phyloP scores from a whole-genome alignment of 1,140 invertebrate genomes.

The Apocrypta bakeri region DNA sequence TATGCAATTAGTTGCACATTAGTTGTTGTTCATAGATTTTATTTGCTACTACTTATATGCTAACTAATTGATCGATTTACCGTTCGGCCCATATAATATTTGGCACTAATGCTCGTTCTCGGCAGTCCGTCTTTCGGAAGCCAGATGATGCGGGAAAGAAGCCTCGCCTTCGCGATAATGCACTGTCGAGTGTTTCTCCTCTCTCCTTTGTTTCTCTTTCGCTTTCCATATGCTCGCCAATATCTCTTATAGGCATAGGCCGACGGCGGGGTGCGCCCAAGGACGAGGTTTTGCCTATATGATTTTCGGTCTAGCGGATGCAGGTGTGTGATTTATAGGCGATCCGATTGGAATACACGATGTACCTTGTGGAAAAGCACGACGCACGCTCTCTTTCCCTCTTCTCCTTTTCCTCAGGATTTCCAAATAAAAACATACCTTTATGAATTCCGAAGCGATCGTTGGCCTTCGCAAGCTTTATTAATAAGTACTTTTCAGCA shows the following conservation, averaged over 20 bases:
- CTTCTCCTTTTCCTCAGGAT: no score
- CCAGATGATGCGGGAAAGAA: conserved; percentile 20
- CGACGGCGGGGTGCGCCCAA: neutral
- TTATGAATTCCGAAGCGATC: no score
- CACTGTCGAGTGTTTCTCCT: neutral
- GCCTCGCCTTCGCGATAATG: conserved; percentile 39
- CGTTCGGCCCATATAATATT: neutral
- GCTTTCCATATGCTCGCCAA: neutral
- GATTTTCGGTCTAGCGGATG: neutral
- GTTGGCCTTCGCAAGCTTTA: neutral
- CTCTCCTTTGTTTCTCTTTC: neutral
- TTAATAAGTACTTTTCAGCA: neutral
- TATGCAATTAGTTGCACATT: neutral
- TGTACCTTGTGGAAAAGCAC: no score
- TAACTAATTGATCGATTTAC: conserved; percentile 30
- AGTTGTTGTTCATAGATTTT: no score
- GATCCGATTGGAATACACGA: no score
- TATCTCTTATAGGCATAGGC: neutral
- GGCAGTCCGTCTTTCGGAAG: conserved; percentile 11
- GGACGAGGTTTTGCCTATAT: neutral
- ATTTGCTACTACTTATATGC: no score
- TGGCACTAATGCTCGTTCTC: neutral
- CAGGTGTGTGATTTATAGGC: neutral
- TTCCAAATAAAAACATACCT: no score
- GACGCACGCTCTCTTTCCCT: no score